Base-by-base conservation (phyloP, 2,113 vertebrate species). In the Muntiacus muntjak region DNA sequence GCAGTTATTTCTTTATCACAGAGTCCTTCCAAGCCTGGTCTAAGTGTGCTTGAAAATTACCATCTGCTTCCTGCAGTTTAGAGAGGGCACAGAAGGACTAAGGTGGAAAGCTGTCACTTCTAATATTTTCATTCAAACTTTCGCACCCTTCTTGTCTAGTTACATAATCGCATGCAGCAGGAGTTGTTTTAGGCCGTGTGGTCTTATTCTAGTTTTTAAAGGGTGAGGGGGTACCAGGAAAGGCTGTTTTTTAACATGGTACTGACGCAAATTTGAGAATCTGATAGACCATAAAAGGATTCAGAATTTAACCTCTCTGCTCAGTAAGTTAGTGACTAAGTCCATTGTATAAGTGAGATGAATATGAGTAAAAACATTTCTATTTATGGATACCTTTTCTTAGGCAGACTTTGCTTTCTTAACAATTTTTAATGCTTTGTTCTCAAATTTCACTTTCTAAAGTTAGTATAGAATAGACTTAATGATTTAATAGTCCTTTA, bases 61-160 rank as follows among this genome's bases (percentile, higher is more conserved):
- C 98, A 99, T 99, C 99, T 99, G 98, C 98, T 99, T 97, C 96
- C 96, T 97, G 97, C 97, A 98, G 96, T 98, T 97, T 98, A 98
- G 97, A 98, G 98, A 92, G 98, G 98, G 98, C 98, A 97, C 26
- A 96, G 97, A 98, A 94, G 95, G 93, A 97, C 98, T 84, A 98
- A 99, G 99, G 98, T 99, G 98, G 98, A 98, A 98, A 98, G 98
- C 98, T 98, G 98, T 98, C 98, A 97, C 97, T 97, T 98, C 95
- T 98, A 98, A 98, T 98, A 98, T 98, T 99, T 99, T 98, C 98
- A 98, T 97, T 98, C 94, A 67, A 43, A 98, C 97, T 97, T 98
- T 98, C 98, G 62, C 98, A 98, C 98, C 97, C 98, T 98, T 98
- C 98, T 96, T 97, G 98, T 28, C 30, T 47, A 94, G 95, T 98